Percentiles rank a stretch among this genome's conserved stretches.
phyloP scores from a whole-genome alignment of 2,888 invertebrate species.

The Eudemis profundana region DNA sequence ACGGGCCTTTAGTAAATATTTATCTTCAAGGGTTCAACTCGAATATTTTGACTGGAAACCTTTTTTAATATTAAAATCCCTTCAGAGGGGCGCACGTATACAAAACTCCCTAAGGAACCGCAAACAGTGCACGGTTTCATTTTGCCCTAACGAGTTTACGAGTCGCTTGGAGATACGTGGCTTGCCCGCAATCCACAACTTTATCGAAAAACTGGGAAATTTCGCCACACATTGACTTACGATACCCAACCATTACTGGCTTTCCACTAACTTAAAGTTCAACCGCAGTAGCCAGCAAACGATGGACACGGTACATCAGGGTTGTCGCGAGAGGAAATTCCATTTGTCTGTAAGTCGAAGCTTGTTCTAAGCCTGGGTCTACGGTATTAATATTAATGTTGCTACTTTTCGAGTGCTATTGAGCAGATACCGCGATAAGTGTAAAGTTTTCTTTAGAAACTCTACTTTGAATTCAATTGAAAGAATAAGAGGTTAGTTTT shows the following conservation, averaged over 20 bases:
- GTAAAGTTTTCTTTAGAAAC: conserved; percentile 45
- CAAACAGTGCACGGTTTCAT: conserved; percentile 46
- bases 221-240: conserved; percentile 29
- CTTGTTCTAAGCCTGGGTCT: conserved; percentile 42
- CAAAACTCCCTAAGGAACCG: conserved; percentile 45
- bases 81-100: conserved; percentile 42
- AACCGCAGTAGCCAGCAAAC: not conserved
- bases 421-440: conserved; percentile 42
- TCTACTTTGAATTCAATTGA: conserved; percentile 40
- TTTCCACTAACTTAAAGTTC: not conserved
- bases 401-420: conserved; percentile 48
- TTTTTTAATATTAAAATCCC: conserved; percentile 50
- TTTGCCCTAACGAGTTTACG: conserved; percentile 44
- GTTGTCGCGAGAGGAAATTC: conserved; percentile 14
- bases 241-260: conserved; percentile 6
- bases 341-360: conserved; percentile 38
- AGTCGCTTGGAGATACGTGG: conserved; percentile 42
- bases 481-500: conserved; percentile 6
- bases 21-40: conserved; percentile 42
- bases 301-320: conserved; percentile 22
- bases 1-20: conserved; percentile 45
- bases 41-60: conserved; percentile 47
- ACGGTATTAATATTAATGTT: conserved; percentile 49
- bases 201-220: conserved; percentile 48
- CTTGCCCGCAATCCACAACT: conserved; percentile 50